phyloP scores from a whole-genome alignment of 1,140 invertebrate genomes.

The Pantala flavescens region DNA sequence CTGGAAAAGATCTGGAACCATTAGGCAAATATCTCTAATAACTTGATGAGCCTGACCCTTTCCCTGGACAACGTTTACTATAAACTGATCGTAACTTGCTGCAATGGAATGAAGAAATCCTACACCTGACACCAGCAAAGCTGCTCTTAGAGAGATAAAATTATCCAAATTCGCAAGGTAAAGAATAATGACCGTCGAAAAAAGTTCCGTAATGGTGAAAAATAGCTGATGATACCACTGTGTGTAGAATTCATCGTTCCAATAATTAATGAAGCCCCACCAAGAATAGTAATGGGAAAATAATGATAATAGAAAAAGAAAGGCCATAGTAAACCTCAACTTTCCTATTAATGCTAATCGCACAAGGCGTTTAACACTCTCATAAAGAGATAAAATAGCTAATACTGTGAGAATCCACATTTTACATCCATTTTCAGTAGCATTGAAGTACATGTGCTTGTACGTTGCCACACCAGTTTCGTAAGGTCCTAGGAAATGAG shows the following conservation, averaged over 20 bases:
- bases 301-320: slow-evolving; percentile 55
- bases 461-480: slow-evolving; percentile 62
- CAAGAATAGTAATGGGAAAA: slow-evolving; percentile 76
- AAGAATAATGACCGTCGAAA: slow-evolving; percentile 50
- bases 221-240: slow-evolving; percentile 68
- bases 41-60: slow-evolving; percentile 41
- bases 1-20: slow-evolving; percentile 62
- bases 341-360: slow-evolving; percentile 42
- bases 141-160: neutral
- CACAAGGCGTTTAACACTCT: slow-evolving; percentile 54
- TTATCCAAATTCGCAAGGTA: slow-evolving; percentile 26
- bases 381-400: slow-evolving; percentile 57
- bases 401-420: slow-evolving; percentile 63
- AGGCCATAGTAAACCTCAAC: slow-evolving; percentile 55
- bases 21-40: slow-evolving; percentile 58
- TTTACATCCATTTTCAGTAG: slow-evolving; percentile 59
- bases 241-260: slow-evolving; percentile 71
- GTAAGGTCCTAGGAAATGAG: slow-evolving; percentile 43
- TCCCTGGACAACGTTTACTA: slow-evolving; percentile 35
- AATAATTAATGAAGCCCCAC: slow-evolving; percentile 77
- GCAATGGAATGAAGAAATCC: slow-evolving; percentile 59
- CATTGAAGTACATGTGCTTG: slow-evolving; percentile 77
- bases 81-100: slow-evolving; percentile 53
- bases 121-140: slow-evolving; percentile 35
- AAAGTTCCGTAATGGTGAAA: slow-evolving; percentile 60